phyloP scores from a whole-genome alignment of 2,113 vertebrate species.

The Accipiter virgatus region DNA sequence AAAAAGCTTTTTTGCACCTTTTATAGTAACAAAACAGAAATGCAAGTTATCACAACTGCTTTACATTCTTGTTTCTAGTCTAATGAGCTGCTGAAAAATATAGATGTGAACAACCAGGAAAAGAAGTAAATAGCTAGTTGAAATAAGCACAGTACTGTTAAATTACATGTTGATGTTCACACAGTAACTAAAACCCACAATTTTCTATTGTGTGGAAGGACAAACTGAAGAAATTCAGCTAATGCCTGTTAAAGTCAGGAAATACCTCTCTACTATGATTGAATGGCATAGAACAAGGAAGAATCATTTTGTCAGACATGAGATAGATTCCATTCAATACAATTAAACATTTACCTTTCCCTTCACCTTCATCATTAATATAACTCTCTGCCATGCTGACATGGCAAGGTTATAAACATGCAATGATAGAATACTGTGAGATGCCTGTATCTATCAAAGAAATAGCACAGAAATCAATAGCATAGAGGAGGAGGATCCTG shows the following conservation, averaged over 20 bases:
- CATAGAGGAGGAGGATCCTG: background rate
- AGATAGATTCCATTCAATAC: background rate
- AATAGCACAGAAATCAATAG: background rate
- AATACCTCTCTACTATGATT: background rate
- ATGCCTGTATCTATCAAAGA: background rate
- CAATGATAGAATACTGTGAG: background rate
- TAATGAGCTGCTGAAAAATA: background rate
- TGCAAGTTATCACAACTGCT: background rate
- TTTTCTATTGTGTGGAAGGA: background rate
- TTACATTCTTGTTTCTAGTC: background rate
- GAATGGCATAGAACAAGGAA: background rate
- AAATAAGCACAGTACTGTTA: background rate
- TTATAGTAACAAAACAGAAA: background rate
- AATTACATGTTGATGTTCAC: background rate
- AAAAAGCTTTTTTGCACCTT: background rate
- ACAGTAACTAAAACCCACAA: background rate
- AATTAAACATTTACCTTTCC: constrained; percentile 5
- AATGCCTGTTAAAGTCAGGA: background rate
- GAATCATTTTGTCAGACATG: background rate
- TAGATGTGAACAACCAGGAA: background rate
- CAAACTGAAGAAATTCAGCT: background rate
- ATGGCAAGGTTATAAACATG: background rate
- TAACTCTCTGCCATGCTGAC: background rate
- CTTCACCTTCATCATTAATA: background rate
- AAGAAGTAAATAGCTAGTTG: background rate